Evolutionary conservation across 2,113 vertebrate genomes (phyloP), one percentile per base, ranked within the genome.

Genomic region (Microcebus tavaratra): DNA sequence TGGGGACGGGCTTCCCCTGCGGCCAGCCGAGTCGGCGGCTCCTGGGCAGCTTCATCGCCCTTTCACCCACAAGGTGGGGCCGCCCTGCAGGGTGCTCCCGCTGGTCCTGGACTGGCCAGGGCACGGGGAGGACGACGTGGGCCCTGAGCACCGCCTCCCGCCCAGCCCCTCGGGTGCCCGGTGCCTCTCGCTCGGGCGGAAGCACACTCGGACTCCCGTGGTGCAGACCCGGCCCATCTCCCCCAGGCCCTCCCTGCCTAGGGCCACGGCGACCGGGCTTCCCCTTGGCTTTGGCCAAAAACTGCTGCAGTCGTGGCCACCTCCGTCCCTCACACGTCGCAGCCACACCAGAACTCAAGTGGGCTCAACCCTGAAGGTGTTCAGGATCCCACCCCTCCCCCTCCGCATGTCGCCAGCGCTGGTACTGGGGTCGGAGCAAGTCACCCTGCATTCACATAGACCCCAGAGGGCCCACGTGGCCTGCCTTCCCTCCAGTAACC

Each of bases 101-200:
- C n/a, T n/a, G 34, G 6, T 57, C n/a, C 67, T 45, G 14, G 45
- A 36, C 65, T 45, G 67, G 12, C 12, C 29, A 39, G 57, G 39
- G 5, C 63, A n/a, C 39, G 34, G 15, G 23, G 15, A 31, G 36
- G 50, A 36, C 11, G 7, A 21, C 0, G 0, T 4, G 11, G 15
- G 27, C 84, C 25, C 61, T 1, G 4, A 27, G 25, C 18, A 0
- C 6, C 6, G 20, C 55, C 55, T 21, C 20, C 55, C 12, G 2
- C 12, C 59, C 59, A 29, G 25, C 61, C 11, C 25, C 59, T 27
- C 25, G 11, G 23, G 23, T 27, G 25, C 53, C 53, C 17, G 8
- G 59, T 15, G 8, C 15, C 42, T 53, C 45, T 55, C 21, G 1
- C 12, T 20, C 11, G 36, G 76, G 29, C 65, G 23, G 5, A 27